A percentile compares a stretch with the other conserved stretches of the same genome.
phyloP scores from a whole-genome alignment of 1,140 invertebrate species.

The Zeugodacus cucurbitae region DNA sequence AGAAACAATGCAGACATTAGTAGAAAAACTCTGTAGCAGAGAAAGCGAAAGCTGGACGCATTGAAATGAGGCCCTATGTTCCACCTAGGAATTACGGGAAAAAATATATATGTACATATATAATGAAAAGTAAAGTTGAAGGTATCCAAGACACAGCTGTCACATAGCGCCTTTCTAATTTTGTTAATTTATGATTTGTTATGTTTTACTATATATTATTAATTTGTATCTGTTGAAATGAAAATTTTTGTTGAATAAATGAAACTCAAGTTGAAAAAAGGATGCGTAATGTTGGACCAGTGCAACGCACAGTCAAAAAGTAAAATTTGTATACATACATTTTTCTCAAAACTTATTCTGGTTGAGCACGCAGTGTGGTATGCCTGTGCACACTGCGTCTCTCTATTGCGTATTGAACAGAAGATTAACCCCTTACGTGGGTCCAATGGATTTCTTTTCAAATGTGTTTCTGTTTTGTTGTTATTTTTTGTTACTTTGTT shows the following conservation, averaged over 20 bases:
- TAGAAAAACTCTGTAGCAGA: neutral
- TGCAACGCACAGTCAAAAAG: constrained; percentile 28
- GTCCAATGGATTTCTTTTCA: neutral
- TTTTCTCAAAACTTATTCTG: constrained; percentile 49
- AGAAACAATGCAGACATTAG: neutral
- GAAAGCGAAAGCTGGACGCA: neutral
- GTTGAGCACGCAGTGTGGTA: constrained; percentile 54
- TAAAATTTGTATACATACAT: constrained; percentile 46
- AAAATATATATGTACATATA: too few relatives aligned
- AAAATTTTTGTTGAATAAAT: neutral
- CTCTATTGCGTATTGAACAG: constrained; percentile 54
- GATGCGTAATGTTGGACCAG: constrained; percentile 49
- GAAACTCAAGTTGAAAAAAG: constrained; percentile 38
- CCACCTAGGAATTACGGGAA: too few relatives aligned
- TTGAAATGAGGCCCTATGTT: too few relatives aligned
- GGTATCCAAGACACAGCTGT: neutral
- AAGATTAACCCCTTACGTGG: constrained; percentile 40
- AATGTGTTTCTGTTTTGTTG: neutral
- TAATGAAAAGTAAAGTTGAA: neutral
- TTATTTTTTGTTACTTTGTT: constrained; percentile 14
- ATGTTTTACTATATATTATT: neutral
- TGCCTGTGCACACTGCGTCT: constrained; percentile 44
- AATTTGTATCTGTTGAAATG: neutral
- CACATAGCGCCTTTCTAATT: neutral
- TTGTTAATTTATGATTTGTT: neutral